A percentile compares a stretch with the other conserved stretches of the same genome.
phyloP scores from a whole-genome alignment of 2,113 vertebrate species.

The Callaeas wilsoni region DNA sequence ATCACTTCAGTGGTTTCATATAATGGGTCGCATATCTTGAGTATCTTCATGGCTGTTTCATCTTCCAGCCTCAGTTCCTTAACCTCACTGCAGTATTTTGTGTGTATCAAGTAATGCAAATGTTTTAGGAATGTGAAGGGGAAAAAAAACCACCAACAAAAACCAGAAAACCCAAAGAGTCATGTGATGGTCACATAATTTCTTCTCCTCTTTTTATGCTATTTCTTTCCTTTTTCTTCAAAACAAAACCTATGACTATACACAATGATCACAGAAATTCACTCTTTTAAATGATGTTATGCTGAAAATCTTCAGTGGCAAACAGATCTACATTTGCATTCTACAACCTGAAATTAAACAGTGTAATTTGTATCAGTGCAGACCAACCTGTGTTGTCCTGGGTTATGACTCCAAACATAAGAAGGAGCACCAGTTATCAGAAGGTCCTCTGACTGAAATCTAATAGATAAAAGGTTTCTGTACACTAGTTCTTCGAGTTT shows the following conservation, averaged over 20 bases:
- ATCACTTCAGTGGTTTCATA: constrained; percentile 24
- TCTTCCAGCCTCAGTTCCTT: constrained; percentile 4
- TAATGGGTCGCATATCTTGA: background rate
- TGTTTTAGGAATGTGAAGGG: background rate
- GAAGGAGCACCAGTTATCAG: background rate
- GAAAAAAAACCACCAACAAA: background rate
- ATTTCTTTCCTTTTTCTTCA: background rate
- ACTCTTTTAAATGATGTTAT: background rate
- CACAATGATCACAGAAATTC: background rate
- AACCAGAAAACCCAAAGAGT: background rate
- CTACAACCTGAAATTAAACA: background rate
- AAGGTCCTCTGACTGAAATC: background rate
- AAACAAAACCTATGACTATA: background rate
- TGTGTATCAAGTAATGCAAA: background rate
- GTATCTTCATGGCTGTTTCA: constrained; percentile 2
- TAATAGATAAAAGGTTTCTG: background rate
- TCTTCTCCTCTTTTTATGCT: background rate
- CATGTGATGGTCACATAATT: background rate
- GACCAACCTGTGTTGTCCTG: background rate
- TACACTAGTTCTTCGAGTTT: background rate
- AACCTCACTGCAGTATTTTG: background rate
- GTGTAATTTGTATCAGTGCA: background rate
- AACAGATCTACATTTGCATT: background rate
- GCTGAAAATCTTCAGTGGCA: background rate
- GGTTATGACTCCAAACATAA: background rate